Evolutionary conservation across 2,797 vertebrate genomes (phyloP).

Genomic region (Karalla daura): DNA sequence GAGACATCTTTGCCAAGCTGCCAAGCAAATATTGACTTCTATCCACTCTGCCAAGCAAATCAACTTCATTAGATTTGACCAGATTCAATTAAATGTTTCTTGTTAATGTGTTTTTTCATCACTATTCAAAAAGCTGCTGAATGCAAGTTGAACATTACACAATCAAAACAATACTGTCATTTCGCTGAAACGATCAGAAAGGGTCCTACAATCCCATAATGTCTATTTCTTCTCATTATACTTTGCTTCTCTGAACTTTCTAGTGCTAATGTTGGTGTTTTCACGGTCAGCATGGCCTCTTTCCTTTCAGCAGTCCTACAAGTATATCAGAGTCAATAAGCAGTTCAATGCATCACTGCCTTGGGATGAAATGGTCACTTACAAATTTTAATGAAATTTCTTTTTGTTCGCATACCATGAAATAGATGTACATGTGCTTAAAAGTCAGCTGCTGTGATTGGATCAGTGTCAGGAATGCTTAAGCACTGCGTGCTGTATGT

Average conservation of each 20-base stretch:
- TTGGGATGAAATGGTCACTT: constrained; percentile 63
- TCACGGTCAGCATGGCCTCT: constrained; percentile 50
- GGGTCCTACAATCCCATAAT: constrained; percentile 17
- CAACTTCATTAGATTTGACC: constrained; percentile 43
- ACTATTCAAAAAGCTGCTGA: constrained; percentile 32
- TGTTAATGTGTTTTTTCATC: constrained; percentile 45
- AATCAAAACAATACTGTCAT: constrained; percentile 26
- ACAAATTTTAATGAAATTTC: constrained; percentile 79
- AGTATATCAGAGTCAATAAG: constrained; percentile 76
- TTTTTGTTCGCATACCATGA: constrained; percentile 69
- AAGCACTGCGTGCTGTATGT: constrained; percentile 35
- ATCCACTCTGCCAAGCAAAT: constrained; percentile 40
- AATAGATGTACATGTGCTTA: constrained; percentile 67
- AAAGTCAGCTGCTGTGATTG: constrained; percentile 37
- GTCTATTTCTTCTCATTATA: constrained; percentile 22
- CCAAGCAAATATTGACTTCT: constrained; percentile 49
- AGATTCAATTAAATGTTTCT: constrained; percentile 54
- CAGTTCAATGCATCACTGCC: constrained; percentile 75
- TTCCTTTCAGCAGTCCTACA: constrained; percentile 52
- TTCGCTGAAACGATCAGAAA: constrained; percentile 18
- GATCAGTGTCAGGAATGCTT: constrained; percentile 35
- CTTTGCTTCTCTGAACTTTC: constrained; percentile 18
- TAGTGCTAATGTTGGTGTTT: constrained; percentile 43
- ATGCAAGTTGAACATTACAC: constrained; percentile 40
- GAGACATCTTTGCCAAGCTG: constrained; percentile 48